Conservation (phyloP, 2,113 vertebrate genomes). For the Halcyon senegalensis region DNA sequence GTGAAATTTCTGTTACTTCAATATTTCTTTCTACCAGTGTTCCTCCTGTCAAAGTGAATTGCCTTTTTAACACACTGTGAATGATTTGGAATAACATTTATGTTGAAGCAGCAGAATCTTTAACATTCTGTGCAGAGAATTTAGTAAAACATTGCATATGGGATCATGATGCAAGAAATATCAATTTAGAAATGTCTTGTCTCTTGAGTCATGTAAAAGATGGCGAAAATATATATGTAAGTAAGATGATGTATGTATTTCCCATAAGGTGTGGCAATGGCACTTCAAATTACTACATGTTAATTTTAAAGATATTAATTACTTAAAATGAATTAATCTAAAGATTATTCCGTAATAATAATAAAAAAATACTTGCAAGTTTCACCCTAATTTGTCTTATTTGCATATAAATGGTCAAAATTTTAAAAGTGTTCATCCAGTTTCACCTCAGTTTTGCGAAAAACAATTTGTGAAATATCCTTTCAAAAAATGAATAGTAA, state of each 20-base stretch:
- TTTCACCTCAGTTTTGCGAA: background rate
- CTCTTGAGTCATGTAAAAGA: background rate
- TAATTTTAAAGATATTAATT: background rate
- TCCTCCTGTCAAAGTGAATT: background rate
- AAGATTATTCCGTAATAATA: no score
- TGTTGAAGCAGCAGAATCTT: background rate
- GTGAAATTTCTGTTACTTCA: background rate
- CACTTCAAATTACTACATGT: background rate
- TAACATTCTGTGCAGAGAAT: background rate
- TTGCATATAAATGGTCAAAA: background rate
- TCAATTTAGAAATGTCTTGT: background rate
- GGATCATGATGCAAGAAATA: background rate
- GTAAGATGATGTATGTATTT: background rate
- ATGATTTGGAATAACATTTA: background rate
- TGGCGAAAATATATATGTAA: background rate
- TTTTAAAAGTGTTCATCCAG: background rate
- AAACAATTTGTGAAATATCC: background rate
- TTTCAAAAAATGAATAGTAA: background rate
- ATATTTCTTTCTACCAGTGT: background rate
- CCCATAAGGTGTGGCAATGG: background rate
- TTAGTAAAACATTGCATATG: background rate
- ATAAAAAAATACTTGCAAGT: background rate
- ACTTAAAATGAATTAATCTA: no score
- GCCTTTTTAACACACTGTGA: background rate
- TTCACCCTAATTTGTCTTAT: background rate